These are phyloP conservation scores for Gambusia affinis DNA, from an alignment of 2,113 vertebrate genomes.

Conservation along the genomic window DNA sequence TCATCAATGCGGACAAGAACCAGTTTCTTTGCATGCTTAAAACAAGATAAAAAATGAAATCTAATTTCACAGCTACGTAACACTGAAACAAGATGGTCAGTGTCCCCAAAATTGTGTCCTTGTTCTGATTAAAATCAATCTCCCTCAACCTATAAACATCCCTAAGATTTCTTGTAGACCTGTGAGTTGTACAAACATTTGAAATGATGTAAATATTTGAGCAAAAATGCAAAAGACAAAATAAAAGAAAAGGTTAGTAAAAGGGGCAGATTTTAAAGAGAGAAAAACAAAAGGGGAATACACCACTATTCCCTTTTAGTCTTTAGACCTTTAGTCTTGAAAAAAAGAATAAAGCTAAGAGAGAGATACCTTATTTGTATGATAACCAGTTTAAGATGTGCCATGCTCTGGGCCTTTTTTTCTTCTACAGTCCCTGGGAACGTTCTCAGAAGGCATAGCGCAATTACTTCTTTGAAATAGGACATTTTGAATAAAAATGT, in stretches of 20 bases:
- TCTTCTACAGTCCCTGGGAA: too few species aligned
- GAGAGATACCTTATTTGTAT: not conserved
- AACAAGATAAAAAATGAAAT: not conserved
- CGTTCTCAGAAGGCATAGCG: too few species aligned
- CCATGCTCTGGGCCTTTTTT: too few species aligned
- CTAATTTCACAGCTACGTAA: not conserved
- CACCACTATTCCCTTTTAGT: not conserved
- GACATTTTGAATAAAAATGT: too few species aligned
- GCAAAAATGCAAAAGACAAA: not conserved
- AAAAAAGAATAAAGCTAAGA: not conserved
- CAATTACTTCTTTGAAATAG: too few species aligned
- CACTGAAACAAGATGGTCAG: not conserved
- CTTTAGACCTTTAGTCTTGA: too few species aligned
- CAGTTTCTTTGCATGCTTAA: not conserved
- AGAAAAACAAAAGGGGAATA: not conserved
- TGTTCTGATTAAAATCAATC: not conserved
- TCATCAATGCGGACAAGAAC: not conserved
- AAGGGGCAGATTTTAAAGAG: not conserved
- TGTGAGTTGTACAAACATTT: not conserved
- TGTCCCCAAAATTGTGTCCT: not conserved
- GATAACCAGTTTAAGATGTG: too few species aligned
- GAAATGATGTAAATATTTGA: not conserved
- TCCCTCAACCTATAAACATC: not conserved
- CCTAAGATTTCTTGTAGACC: not conserved
- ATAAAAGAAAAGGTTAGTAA: not conserved